phyloP scores from a whole-genome alignment of 2,113 vertebrate genomes.

The Lamprotornis superbus region DNA sequence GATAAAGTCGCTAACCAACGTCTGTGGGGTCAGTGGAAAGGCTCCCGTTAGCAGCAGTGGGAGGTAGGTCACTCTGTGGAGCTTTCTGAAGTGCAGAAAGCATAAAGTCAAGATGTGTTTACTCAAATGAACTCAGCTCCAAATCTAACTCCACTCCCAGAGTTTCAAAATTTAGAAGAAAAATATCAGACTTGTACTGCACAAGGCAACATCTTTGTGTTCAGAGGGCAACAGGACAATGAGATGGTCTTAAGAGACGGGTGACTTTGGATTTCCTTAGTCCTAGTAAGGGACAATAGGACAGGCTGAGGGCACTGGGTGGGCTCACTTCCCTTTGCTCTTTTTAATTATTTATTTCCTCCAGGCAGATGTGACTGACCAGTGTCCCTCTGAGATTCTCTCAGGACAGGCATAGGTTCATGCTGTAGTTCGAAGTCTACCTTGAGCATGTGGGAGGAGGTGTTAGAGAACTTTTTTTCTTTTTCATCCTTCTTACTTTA shows the following conservation, averaged over 20 bases:
- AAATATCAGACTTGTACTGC: neutral
- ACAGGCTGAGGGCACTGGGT: neutral
- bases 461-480: neutral
- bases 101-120: neutral
- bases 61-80: neutral
- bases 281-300: neutral
- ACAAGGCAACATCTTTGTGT: neutral
- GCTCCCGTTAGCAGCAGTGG: neutral
- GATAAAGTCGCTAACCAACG: fast-evolving
- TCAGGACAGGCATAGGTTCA: neutral
- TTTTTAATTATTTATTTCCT: neutral
- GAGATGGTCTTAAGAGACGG: neutral
- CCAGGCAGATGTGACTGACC: neutral
- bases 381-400: neutral
- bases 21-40: neutral
- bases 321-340: neutral
- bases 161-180: neutral
- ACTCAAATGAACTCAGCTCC: neutral
- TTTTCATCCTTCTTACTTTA: neutral
- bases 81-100: neutral
- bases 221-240: neutral
- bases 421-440: neutral
- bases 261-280: neutral
- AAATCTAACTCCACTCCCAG: neutral
- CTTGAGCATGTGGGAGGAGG: neutral